Base-by-base conservation (phyloP, 2,797 vertebrate genomes). In the Cichlasoma orientale region DNA sequence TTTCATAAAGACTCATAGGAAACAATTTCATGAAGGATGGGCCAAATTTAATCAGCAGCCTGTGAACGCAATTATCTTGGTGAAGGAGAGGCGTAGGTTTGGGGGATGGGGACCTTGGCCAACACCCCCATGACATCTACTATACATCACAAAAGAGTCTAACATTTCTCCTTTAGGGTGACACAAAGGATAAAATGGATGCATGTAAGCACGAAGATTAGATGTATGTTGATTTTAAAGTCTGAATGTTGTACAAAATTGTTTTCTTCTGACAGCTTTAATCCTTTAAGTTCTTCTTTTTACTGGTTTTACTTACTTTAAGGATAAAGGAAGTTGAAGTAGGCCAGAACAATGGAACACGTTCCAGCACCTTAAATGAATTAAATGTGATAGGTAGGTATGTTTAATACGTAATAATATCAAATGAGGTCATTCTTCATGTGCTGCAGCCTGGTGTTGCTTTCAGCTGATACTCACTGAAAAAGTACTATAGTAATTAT, bases 21-120 rank as follows among this genome's bases (percentile, higher is more conserved):
- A 98, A 97, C 96, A 97, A 98, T 97, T 95, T 95, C 92, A 89
- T 94, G 93, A 95, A 95, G 94, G 96, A 97, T 96, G 94, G 96
- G 95, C 95, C 93, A 88, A 97, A 97, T 97, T 96, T 96, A 98
- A 98, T 98, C 96, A 97, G 94, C 94, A 94, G 95, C 91, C 94
- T 96, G 96, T 95, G 96, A 97, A 97, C 95, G 93, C 94, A 97
- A 97, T 98, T 98, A 97, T 90, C 85, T 79, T 72, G 79, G 80
- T 12, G 55, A 76, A 82, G 83, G 78, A 88, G 86, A 92, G 79
- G 83, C 82, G 23, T 82, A 75, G 72, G 86, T 84, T 87, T 75
- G 83, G 84, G 82, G 86, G 84, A 88, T 75, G 85, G 56, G 75
- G 75, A 58, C 75, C 74, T 76, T 77, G 84, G 82, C 75, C 80